Base-by-base conservation (phyloP, 37 sponge, comb jelly and placozoan genomes). In the Crambe crambe region DNA sequence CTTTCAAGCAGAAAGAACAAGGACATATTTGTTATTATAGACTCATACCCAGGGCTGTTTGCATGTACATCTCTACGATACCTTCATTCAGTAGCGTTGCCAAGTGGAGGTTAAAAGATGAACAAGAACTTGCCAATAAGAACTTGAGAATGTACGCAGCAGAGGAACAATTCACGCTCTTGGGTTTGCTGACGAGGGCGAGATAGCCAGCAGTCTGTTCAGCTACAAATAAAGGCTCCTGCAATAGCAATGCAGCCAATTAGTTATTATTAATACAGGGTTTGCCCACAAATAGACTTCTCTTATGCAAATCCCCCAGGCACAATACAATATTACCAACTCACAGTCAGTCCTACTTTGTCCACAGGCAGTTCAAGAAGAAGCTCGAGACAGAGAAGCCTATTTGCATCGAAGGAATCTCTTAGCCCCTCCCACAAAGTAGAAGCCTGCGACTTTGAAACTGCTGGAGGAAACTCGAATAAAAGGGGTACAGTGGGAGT, bases 331-430 rank as follows among this genome's bases (percentile, higher is more conserved):
- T 25, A 8, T 5, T n/a, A 21, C 21, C 25, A 5, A 29, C 73
- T 22, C 59, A 73, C 82, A n/a, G 8, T 41, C n/a, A 82, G 41
- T 31, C 82, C 82, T 1, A 68, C n/a, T 38, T 65, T 68, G n/a
- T 71, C 56, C 0, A 31, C 22, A 18, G 80, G 70, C 23, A 89
- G 67, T 0, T 58, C 27, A 9, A 56, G 62, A 36, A 89, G 43
- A 23, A 89, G 75, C 44, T 82, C 68, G 0, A 90, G 66, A 41
- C 65, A 82, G 10, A 85, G 36, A 9, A 30, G 25, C 20, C 79
- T 67, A 59, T 90, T 90, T 30, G 72, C 72, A 51, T 82, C 82
- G 54, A 54, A 90, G 6, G 91, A 56, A 38, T 90, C 91, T 18
- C 67, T 41, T 25, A 90, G 69, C 10, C 42, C 39, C 39, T 78